Evolutionary conservation across 2,888 invertebrate genomes (phyloP).

Genomic region (Drosophila hamatofila): DNA sequence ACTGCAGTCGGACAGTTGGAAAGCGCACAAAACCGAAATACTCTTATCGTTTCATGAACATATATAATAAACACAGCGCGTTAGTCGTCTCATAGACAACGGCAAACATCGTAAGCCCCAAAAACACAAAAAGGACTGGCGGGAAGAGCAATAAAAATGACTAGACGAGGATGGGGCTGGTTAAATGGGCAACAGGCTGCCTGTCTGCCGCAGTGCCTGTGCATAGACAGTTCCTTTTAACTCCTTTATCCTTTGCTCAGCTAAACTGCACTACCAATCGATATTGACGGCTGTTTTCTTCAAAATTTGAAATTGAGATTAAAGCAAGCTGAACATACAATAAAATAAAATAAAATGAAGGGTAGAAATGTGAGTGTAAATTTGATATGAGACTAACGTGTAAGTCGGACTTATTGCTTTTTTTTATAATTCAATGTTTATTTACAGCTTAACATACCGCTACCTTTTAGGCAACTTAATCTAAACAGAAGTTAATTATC

Average conservation of each 20-base stretch:
- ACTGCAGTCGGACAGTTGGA: neutral
- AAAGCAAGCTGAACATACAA: neutral
- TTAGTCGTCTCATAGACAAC: constrained; percentile 40
- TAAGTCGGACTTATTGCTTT: too few relatives aligned
- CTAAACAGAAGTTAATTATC: too few relatives aligned
- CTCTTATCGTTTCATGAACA: neutral
- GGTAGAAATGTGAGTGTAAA: too few relatives aligned
- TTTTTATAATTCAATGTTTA: too few relatives aligned
- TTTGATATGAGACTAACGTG: too few relatives aligned
- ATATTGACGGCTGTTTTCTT: constrained; percentile 34
- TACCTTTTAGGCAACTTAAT: too few relatives aligned
- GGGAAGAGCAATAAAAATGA: constrained; percentile 10
- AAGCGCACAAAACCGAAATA: neutral
- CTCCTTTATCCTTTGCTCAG: neutral
- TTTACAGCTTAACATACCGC: too few relatives aligned
- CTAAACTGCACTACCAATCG: constrained; percentile 26
- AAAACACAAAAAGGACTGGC: constrained; percentile 48
- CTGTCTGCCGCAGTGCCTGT: constrained; percentile 25
- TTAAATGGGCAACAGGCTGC: constrained; percentile 19
- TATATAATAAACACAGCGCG: neutral
- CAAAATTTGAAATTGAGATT: constrained; percentile 15
- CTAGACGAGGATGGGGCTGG: neutral
- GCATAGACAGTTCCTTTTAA: constrained; percentile 18
- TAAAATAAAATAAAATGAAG: neutral
- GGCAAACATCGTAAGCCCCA: constrained; percentile 56